Conservation (phyloP, 2,797 vertebrate species). For the Eremophila alpestris region DNA sequence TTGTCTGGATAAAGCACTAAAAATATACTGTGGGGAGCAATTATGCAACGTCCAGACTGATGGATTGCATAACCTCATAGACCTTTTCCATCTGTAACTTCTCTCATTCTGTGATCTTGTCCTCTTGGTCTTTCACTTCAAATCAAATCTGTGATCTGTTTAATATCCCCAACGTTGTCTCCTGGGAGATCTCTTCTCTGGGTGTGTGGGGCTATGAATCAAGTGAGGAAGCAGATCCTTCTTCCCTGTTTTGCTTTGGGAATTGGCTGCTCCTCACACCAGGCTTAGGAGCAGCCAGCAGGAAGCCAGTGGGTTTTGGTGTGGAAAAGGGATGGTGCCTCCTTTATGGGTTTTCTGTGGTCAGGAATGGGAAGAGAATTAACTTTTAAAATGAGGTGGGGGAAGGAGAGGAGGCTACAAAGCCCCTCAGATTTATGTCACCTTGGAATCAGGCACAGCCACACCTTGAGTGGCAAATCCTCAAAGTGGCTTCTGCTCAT, state of each 20-base stretch:
- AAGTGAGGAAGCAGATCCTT: neutral
- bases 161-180: neutral
- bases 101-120: slow-evolving; percentile 60
- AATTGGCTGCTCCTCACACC: neutral
- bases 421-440: neutral
- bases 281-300: neutral
- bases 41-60: slow-evolving; percentile 66
- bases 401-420: neutral
- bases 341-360: neutral
- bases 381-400: rapidly evolving
- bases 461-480: neutral
- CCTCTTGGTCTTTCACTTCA: slow-evolving; percentile 32
- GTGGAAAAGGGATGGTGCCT: neutral
- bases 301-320: neutral
- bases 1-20: slow-evolving; percentile 69
- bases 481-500: neutral
- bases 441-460: neutral
- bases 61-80: slow-evolving; percentile 62
- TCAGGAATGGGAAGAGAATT: neutral
- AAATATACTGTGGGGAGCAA: slow-evolving; percentile 66
- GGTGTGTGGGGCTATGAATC: neutral
- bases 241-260: rapidly evolving
- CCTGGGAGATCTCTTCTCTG: neutral
- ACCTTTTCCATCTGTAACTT: slow-evolving; percentile 62
- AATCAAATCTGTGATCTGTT: slow-evolving; percentile 48